Percentiles rank a stretch among this genome's conserved stretches.
phyloP scores from a whole-genome alignment of 2,888 invertebrate species.

The Andrena dorsata region DNA sequence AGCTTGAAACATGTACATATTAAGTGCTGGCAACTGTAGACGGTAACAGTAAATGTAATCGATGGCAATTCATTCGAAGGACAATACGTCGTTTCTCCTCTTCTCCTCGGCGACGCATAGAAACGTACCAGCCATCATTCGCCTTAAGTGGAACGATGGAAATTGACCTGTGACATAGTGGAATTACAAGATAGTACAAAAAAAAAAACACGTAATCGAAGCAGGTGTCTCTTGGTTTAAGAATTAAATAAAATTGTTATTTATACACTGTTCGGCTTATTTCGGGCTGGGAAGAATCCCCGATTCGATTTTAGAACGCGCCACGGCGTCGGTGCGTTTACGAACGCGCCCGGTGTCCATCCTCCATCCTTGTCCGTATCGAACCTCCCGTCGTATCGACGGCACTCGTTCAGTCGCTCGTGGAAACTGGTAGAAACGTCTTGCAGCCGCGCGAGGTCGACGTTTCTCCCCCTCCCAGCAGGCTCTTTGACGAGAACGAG shows the following conservation, averaged over 20 bases:
- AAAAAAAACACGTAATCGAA: neutral
- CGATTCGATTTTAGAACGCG: constrained; percentile 44
- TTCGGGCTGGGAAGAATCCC: neutral
- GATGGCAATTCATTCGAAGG: neutral
- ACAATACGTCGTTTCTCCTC: constrained; percentile 7
- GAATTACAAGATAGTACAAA: neutral
- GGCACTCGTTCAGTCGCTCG: neutral
- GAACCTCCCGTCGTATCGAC: constrained; percentile 3
- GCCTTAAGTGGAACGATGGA: neutral
- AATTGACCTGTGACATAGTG: constrained; percentile 14
- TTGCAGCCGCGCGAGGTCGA: neutral
- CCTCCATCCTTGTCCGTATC: constrained; percentile 33
- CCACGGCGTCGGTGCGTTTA: constrained; percentile 33
- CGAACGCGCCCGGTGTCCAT: constrained; percentile 46
- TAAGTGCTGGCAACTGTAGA: constrained; percentile 5
- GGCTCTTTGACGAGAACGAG: constrained; percentile 7
- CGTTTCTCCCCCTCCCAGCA: neutral
- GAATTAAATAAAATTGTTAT: constrained; percentile 33
- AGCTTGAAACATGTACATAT: constrained; percentile 43
- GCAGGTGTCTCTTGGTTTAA: neutral
- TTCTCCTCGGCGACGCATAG: constrained; percentile 2
- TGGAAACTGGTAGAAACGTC: constrained; percentile 27
- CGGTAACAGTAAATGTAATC: constrained; percentile 33
- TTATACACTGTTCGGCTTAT: neutral
- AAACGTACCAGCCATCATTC: neutral